phyloP scores from a whole-genome alignment of 2,113 vertebrate genomes.

The Piprites chloris region DNA sequence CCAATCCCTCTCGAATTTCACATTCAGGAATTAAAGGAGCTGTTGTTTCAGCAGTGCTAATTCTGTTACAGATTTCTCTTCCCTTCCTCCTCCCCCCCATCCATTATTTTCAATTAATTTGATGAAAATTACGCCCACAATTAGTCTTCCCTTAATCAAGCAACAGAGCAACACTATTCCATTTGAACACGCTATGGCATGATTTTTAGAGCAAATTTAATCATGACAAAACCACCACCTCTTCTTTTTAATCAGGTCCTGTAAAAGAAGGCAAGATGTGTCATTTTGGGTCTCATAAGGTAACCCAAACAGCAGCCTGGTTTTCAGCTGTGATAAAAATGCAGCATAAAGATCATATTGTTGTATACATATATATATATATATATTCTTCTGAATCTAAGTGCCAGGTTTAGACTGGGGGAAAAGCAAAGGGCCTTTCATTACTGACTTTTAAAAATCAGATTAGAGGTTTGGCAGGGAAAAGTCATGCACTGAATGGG shows the following conservation, averaged over 20 bases:
- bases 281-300: background rate
- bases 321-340: background rate
- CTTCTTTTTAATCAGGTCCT: constrained; percentile 32
- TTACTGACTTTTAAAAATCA: background rate
- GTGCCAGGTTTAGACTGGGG: background rate
- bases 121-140: constrained; percentile 63
- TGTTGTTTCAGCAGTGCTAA: background rate
- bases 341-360: background rate
- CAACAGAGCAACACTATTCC: constrained; percentile 1
- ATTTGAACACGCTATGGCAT: constrained; percentile 12
- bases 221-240: background rate
- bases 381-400: background rate
- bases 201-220: constrained; percentile 39
- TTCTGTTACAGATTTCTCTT: background rate
- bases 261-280: background rate
- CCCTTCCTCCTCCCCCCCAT: background rate
- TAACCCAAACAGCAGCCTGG: background rate
- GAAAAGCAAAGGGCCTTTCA: background rate
- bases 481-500: background rate
- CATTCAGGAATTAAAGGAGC: background rate
- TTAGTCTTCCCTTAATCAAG: constrained; percentile 59
- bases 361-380: background rate
- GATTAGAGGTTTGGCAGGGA: background rate
- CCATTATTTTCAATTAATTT: constrained; percentile 51
- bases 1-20: background rate